Percentiles rank a stretch among this genome's conserved stretches.
These are phyloP conservation scores for Eristalinus sepulchralis DNA, from an alignment of 2,888 invertebrate species.

Conservation along the genomic window DNA sequence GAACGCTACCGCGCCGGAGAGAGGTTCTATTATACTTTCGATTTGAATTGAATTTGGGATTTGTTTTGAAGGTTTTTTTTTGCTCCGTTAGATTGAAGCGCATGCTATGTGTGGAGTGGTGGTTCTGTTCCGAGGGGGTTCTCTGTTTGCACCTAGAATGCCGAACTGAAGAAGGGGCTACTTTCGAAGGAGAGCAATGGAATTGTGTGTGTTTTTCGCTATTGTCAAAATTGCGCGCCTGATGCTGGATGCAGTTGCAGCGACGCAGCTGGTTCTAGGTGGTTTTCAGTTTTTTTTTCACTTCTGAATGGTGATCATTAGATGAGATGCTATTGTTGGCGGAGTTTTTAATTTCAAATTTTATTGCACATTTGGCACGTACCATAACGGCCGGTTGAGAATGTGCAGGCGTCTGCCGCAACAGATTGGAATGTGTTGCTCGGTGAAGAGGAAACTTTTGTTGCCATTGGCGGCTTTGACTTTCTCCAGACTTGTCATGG, in stretches of 20 bases:
- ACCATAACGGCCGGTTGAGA: constrained; percentile 46
- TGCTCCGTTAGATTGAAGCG: constrained; percentile 58
- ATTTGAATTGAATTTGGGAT: constrained; percentile 69
- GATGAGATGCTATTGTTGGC: constrained; percentile 15
- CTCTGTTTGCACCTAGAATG: constrained; percentile 57
- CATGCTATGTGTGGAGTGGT: constrained; percentile 40
- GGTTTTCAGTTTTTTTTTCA: constrained; percentile 34
- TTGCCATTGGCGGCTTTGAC: not conserved
- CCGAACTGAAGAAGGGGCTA: constrained; percentile 5
- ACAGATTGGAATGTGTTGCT: constrained; percentile 28
- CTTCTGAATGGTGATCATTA: not conserved
- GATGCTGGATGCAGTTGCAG: constrained; percentile 59
- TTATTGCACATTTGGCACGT: constrained; percentile 63
- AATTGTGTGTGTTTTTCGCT: not conserved
- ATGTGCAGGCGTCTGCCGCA: constrained; percentile 45
- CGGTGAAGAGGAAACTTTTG: constrained; percentile 3
- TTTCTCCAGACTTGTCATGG: not conserved
- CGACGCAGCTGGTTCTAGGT: constrained; percentile 51
- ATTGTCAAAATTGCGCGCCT: constrained; percentile 56
- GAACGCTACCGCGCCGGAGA: not conserved
- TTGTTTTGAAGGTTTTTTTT: constrained; percentile 54
- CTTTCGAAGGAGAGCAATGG: not conserved
- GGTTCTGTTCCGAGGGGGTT: constrained; percentile 40
- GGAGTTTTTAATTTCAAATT: constrained; percentile 35
- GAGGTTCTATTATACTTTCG: constrained; percentile 59